These are phyloP conservation scores for Phasianus colchicus DNA, from an alignment of 2,113 vertebrate genomes.

Conservation along the genomic window DNA sequence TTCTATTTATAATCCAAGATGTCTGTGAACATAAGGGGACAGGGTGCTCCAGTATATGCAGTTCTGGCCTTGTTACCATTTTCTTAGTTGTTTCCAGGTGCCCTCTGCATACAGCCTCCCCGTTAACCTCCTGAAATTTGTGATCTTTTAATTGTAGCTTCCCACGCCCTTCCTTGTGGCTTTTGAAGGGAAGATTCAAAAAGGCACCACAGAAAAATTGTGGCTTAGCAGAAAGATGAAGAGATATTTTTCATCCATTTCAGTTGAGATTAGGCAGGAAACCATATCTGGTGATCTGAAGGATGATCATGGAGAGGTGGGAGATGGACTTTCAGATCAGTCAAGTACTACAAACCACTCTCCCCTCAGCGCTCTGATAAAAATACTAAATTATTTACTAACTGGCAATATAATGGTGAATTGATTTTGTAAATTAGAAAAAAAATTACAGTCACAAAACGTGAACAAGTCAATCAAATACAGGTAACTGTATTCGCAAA, in stretches of 20 bases:
- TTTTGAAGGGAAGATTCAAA: background rate
- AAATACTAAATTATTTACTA: background rate
- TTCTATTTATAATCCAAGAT: conserved; percentile 55
- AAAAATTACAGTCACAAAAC: background rate
- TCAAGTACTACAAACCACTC: background rate
- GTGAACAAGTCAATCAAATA: background rate
- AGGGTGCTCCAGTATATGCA: background rate
- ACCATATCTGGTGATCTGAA: background rate
- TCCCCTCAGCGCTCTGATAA: background rate
- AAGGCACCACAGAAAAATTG: background rate
- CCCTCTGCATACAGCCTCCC: background rate
- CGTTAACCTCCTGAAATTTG: background rate
- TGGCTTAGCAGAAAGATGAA: background rate
- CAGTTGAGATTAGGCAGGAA: background rate
- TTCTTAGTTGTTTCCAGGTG: background rate
- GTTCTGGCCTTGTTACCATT: background rate
- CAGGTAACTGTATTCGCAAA: background rate
- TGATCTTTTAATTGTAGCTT: background rate
- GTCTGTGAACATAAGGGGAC: conserved; percentile 37
- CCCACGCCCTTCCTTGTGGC: background rate
- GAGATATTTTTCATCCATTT: background rate
- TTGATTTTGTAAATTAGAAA: background rate
- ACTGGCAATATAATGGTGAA: background rate
- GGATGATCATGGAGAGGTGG: background rate
- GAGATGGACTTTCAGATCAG: background rate